A percentile compares a stretch with the other conserved stretches of the same genome.
phyloP scores from a whole-genome alignment of 2,113 vertebrate genomes.

The Psittacula cyanocephala region DNA sequence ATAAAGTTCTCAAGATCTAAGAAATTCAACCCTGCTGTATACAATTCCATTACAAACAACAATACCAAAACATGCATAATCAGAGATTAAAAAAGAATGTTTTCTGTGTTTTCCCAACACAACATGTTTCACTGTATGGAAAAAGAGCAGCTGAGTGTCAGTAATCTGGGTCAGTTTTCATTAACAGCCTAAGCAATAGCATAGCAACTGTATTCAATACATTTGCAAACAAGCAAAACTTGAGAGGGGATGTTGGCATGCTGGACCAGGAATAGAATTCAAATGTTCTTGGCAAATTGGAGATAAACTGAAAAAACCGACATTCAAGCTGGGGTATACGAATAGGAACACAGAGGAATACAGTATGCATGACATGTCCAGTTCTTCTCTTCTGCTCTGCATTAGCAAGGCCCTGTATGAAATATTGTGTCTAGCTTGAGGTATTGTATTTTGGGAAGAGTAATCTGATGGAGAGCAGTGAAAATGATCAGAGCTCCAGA shows the following conservation, averaged over 20 bases:
- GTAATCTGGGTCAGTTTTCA: not conserved
- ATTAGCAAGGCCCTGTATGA: not conserved
- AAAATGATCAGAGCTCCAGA: not conserved
- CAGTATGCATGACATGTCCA: accelerated
- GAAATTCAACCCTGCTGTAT: not conserved
- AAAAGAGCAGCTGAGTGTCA: not conserved
- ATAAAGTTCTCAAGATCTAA: not conserved
- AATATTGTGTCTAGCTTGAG: not conserved
- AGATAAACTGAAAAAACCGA: not conserved
- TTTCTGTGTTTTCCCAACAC: not conserved
- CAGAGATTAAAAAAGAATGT: not conserved
- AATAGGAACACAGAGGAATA: not conserved
- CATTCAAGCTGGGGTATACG: not conserved
- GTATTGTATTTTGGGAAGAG: not conserved
- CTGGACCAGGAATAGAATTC: not conserved
- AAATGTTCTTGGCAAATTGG: not conserved
- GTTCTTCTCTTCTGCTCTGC: not conserved
- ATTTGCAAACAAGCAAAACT: not conserved
- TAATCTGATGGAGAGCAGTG: not conserved
- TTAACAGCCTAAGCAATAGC: not conserved
- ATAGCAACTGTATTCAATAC: not conserved
- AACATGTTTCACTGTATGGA: not conserved
- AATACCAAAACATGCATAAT: not conserved
- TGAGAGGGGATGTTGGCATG: not conserved
- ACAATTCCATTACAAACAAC: not conserved